phyloP scores from a whole-genome alignment of 2,888 invertebrate genomes.

The Opisthograptis luteolata region DNA sequence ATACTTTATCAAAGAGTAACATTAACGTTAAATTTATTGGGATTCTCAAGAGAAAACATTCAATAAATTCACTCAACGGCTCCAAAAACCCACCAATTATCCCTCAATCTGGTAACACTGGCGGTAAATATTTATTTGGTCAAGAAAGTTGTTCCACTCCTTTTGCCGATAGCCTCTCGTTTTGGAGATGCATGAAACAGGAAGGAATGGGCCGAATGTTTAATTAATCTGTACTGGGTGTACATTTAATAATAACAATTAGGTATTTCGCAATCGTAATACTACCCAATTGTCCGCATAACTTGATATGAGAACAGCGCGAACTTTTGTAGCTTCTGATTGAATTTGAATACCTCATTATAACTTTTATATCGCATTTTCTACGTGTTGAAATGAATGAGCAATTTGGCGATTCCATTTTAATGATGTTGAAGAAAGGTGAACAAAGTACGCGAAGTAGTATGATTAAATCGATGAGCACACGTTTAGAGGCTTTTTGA shows the following conservation, averaged over 20 bases:
- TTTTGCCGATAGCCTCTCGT: constrained; percentile 50
- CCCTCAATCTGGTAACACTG: not conserved
- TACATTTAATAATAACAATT: constrained; percentile 55
- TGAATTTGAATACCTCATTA: constrained; percentile 14
- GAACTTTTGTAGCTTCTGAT: constrained; percentile 20
- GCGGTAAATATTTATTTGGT: constrained; percentile 38
- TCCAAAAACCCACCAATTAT: not conserved
- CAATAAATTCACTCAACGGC: constrained; percentile 2
- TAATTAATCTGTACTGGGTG: constrained; percentile 58
- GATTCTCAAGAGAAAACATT: no score
- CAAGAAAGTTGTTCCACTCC: constrained; percentile 47
- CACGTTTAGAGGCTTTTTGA: no score
- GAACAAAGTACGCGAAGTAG: no score
- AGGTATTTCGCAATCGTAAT: constrained; percentile 52
- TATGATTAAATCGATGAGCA: no score
- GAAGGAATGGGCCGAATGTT: constrained; percentile 46
- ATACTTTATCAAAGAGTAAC: no score
- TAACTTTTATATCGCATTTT: no score
- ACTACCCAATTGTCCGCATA: constrained; percentile 47
- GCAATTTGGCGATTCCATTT: no score
- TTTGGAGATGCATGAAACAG: constrained; percentile 54
- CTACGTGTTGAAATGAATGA: no score
- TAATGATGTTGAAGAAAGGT: no score
- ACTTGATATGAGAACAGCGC: constrained; percentile 46
- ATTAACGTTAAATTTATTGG: no score